These are phyloP conservation scores for Hippocampus comes DNA, from an alignment of 2,113 vertebrate genomes.

Conservation along the genomic window DNA sequence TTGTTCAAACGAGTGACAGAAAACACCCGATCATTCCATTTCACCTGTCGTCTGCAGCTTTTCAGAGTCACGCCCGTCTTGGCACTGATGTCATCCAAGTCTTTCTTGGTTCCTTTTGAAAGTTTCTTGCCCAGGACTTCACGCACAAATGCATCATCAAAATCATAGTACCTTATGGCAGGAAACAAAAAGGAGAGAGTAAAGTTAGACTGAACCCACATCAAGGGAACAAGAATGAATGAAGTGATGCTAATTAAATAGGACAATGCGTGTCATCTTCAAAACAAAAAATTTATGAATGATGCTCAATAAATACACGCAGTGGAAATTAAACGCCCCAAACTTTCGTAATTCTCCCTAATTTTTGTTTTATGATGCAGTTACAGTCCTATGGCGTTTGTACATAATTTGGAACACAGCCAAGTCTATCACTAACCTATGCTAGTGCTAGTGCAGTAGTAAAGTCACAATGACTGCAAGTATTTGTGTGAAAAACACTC, in stretches of 20 bases:
- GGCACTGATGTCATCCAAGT: slow-evolving; percentile 85
- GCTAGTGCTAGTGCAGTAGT: too few species aligned
- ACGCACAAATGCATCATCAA: slow-evolving; percentile 84
- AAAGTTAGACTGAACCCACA: slow-evolving; percentile 1
- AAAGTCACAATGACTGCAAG: too few species aligned
- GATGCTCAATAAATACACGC: neutral
- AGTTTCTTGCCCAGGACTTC: slow-evolving; percentile 92
- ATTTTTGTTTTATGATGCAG: too few species aligned
- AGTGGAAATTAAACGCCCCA: neutral
- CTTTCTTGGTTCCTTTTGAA: slow-evolving; percentile 93
- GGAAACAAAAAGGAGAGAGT: neutral
- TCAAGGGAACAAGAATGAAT: neutral
- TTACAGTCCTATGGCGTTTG: too few species aligned
- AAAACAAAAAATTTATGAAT: neutral
- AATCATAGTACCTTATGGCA: slow-evolving; percentile 81
- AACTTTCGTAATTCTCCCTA: neutral
- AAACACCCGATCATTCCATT: neutral
- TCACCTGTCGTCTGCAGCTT: slow-evolving; percentile 88
- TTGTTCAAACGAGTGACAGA: neutral
- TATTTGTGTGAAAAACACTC: too few species aligned
- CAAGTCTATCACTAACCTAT: too few species aligned
- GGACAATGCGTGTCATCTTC: neutral
- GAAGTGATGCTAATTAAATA: neutral
- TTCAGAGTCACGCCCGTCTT: slow-evolving; percentile 85
- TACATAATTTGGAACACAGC: too few species aligned